phyloP scores from a whole-genome alignment of 1,140 invertebrate species.

The Hylyphantes graminicola region DNA sequence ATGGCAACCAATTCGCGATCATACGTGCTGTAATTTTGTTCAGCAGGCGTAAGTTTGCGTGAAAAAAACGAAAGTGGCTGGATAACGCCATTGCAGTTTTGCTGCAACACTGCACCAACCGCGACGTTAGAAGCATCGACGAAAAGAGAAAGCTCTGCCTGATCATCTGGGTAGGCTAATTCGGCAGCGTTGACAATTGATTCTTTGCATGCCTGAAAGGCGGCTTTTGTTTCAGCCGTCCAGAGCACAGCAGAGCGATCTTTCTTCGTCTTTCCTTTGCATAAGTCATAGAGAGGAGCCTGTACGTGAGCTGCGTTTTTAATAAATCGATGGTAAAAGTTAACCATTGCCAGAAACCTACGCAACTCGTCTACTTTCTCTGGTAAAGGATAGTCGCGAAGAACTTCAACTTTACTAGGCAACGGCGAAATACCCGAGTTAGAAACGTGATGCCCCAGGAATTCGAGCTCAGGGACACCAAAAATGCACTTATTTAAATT shows the following conservation, averaged over 20 bases:
- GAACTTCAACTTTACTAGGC: constrained; percentile 66
- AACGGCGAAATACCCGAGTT: not conserved
- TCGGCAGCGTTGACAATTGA: not conserved
- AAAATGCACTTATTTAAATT: not conserved
- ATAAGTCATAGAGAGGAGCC: not conserved
- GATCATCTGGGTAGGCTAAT: not conserved
- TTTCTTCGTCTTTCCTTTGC: not conserved
- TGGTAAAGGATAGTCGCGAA: constrained; percentile 64
- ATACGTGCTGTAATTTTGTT: constrained; percentile 61
- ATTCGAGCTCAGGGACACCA: not conserved
- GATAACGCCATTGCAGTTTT: not conserved
- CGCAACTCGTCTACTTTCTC: constrained; percentile 64
- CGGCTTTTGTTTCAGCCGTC: not conserved
- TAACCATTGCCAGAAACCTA: constrained; percentile 66
- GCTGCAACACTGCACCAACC: not conserved
- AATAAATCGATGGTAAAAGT: constrained; percentile 68
- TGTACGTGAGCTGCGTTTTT: not conserved
- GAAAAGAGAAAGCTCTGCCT: not conserved
- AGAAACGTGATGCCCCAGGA: not conserved
- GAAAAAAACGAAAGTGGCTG: constrained; percentile 61
- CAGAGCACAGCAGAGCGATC: not conserved
- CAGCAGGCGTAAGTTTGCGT: constrained; percentile 34
- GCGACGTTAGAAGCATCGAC: not conserved
- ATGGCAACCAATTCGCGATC: constrained; percentile 64
- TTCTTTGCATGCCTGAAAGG: not conserved